phyloP scores from a whole-genome alignment of 2,888 invertebrate species.

The Meteorus cinctellus region DNA sequence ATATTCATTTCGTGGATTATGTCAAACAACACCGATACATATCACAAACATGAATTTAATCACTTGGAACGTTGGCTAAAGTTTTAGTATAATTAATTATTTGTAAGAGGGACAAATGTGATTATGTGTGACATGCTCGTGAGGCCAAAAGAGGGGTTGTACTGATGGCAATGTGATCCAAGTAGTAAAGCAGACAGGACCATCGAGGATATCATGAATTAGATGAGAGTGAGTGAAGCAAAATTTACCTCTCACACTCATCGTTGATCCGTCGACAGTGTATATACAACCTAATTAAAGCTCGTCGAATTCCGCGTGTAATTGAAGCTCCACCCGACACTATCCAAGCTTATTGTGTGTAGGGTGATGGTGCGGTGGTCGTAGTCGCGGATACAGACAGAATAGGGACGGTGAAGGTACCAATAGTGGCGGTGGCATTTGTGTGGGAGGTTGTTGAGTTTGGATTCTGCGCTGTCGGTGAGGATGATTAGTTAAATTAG shows the following conservation, averaged over 20 bases:
- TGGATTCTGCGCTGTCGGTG: background rate
- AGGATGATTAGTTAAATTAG: constrained; percentile 32
- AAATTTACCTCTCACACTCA: constrained; percentile 15
- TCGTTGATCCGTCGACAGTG: constrained; percentile 48
- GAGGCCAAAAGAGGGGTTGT: background rate
- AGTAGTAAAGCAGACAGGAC: background rate
- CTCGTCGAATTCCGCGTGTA: constrained; percentile 61
- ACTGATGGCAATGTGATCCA: background rate
- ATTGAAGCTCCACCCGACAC: constrained; percentile 61
- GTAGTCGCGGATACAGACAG: too few species aligned
- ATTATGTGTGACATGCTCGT: constrained; percentile 24
- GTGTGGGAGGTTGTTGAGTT: background rate
- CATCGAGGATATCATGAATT: background rate
- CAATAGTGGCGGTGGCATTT: background rate
- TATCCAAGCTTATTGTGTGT: constrained; percentile 28
- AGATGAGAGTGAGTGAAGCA: constrained; percentile 1
- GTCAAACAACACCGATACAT: background rate
- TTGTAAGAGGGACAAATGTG: constrained; percentile 24
- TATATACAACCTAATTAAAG: constrained; percentile 61
- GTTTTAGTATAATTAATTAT: constrained; percentile 33
- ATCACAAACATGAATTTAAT: constrained; percentile 23
- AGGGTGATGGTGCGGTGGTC: background rate
- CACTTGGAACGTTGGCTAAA: constrained; percentile 15
- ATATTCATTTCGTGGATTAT: background rate
- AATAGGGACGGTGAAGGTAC: too few species aligned